Percentiles rank a stretch among this genome's conserved stretches.
Conservation (phyloP, 2,888 invertebrate genomes). For the Acrobasis repandana region DNA sequence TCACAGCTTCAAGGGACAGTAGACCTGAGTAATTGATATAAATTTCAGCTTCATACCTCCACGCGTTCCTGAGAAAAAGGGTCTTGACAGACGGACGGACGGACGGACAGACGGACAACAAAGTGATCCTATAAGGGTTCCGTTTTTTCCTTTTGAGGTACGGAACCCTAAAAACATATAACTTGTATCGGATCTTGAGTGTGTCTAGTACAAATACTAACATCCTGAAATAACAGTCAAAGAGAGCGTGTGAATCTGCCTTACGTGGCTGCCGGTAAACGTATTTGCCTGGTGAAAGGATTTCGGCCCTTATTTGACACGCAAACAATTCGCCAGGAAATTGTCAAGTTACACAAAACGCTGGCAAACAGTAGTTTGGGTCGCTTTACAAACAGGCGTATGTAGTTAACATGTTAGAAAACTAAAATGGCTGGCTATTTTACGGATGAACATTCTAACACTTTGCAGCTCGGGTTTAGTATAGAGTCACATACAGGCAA, state of each 20-base stretch:
- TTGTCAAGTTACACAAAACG: slow-evolving; percentile 14
- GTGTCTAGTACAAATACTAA: too few species aligned
- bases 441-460: not conserved
- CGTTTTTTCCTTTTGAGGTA: too few species aligned
- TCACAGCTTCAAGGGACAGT: too few species aligned
- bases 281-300: slow-evolving; percentile 19
- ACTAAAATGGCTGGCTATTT: slow-evolving; percentile 1
- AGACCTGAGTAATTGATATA: too few species aligned
- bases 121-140: too few species aligned
- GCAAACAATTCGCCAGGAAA: slow-evolving; percentile 9
- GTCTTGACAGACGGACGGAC: too few species aligned
- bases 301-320: slow-evolving; percentile 18
- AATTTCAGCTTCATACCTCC: too few species aligned
- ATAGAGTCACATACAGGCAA: too few species aligned
- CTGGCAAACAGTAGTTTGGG: slow-evolving; percentile 4
- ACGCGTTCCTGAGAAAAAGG: too few species aligned
- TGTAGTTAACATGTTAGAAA: slow-evolving; percentile 6
- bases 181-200: too few species aligned
- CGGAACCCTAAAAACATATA: too few species aligned
- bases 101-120: too few species aligned
- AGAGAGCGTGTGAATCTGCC: slow-evolving; percentile 3
- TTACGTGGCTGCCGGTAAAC: slow-evolving; percentile 5
- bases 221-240: not conserved
- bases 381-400: slow-evolving; percentile 7
- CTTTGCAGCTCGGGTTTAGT: not conserved